These are phyloP conservation scores for human (Homo sapiens) DNA, from an alignment of 2,113 vertebrate species.

Conservation along the genomic window GRCh38 chrX:148924501-148925000, in stretches of 20 bases:
- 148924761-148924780: background rate
- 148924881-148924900: background rate
- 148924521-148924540: background rate
- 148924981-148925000: background rate
- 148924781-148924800: background rate
- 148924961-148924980: background rate
- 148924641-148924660: background rate
- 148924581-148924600: background rate
- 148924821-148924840: background rate
- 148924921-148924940: background rate
- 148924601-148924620: background rate
- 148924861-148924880: constrained; percentile 13
- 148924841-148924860: background rate
- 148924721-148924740: background rate
- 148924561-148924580: background rate
- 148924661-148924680: background rate
- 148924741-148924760: background rate
- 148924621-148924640: background rate
- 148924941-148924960: background rate
- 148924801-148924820: background rate
- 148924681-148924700: background rate
- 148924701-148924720: background rate
- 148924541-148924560: background rate
- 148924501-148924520: background rate
- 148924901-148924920: background rate